Percentiles rank a stretch among this genome's conserved stretches.
phyloP scores from a whole-genome alignment of 2,888 invertebrate genomes.

The Cosmorhoe ocellata region DNA sequence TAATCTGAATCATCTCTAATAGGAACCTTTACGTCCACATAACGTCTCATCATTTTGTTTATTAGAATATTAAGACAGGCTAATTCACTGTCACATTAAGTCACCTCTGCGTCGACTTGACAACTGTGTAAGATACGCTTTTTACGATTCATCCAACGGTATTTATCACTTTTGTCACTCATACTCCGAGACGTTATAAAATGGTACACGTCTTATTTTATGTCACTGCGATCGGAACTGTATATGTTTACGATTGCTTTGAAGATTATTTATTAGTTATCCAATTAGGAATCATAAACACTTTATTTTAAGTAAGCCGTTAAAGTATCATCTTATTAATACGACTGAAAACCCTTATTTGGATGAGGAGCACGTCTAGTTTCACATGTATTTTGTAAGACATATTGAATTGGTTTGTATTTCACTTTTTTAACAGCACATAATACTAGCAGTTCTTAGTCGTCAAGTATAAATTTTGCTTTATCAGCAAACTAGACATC shows the following conservation, averaged over 20 bases:
- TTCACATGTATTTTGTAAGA: background rate
- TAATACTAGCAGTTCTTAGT: background rate
- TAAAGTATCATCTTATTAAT: constrained; percentile 30
- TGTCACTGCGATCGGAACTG: constrained; percentile 46
- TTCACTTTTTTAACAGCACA: background rate
- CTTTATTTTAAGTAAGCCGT: constrained; percentile 39
- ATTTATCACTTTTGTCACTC: constrained; percentile 72
- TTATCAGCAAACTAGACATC: too few species aligned
- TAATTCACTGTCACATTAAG: constrained; percentile 69
- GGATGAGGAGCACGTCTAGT: constrained; percentile 15
- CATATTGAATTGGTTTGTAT: too few species aligned
- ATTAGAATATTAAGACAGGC: constrained; percentile 60
- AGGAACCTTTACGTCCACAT: constrained; percentile 39
- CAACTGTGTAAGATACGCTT: constrained; percentile 64
- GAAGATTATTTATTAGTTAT: constrained; percentile 50
- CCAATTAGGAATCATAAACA: constrained; percentile 42
- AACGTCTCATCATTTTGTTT: constrained; percentile 57
- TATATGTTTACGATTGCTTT: constrained; percentile 52
- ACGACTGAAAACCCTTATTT: constrained; percentile 27
- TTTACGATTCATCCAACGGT: constrained; percentile 66
- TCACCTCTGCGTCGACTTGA: constrained; percentile 48
- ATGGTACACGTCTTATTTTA: constrained; percentile 55
- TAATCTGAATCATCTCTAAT: constrained; percentile 39
- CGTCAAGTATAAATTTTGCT: too few species aligned
- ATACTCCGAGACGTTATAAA: constrained; percentile 57